phyloP scores from a whole-genome alignment of 2,888 invertebrate species.

The Salticus scenicus region DNA sequence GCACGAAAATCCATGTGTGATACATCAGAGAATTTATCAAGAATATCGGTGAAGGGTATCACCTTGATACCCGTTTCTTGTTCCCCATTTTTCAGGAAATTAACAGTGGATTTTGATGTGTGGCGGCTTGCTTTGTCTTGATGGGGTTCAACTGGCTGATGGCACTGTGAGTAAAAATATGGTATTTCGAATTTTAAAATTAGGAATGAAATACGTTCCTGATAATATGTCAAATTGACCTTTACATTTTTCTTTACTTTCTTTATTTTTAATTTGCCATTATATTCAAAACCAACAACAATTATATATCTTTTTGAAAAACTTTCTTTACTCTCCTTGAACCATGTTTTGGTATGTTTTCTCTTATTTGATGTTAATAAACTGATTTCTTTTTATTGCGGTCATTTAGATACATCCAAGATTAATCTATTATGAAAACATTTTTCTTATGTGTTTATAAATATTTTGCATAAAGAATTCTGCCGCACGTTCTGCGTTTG shows the following conservation, averaged over 20 bases:
- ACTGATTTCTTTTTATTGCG: not conserved
- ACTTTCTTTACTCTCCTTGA: not conserved
- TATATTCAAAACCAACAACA: not conserved
- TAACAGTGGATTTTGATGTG: not conserved
- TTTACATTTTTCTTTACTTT: no score
- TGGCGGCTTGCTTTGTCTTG: not conserved
- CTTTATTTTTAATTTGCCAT: slow-evolving; percentile 9
- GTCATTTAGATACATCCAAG: slow-evolving; percentile 3
- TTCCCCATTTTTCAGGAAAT: not conserved
- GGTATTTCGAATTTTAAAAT: not conserved
- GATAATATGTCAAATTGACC: not conserved
- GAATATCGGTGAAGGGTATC: no score
- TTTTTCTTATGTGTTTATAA: not conserved
- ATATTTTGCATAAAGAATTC: not conserved
- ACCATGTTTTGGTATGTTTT: not conserved
- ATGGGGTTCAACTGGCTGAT: not conserved
- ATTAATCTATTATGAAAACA: not conserved
- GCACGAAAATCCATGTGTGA: not conserved
- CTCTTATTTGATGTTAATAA: not conserved
- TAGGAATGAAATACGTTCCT: not conserved
- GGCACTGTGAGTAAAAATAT: not conserved
- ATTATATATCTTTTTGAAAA: not conserved
- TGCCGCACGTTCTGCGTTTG: not conserved
- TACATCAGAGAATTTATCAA: not conserved
- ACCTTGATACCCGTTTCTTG: not conserved